These are phyloP conservation scores for Corvus hawaiiensis DNA, from an alignment of 2,113 vertebrate species.

Conservation along the genomic window DNA sequence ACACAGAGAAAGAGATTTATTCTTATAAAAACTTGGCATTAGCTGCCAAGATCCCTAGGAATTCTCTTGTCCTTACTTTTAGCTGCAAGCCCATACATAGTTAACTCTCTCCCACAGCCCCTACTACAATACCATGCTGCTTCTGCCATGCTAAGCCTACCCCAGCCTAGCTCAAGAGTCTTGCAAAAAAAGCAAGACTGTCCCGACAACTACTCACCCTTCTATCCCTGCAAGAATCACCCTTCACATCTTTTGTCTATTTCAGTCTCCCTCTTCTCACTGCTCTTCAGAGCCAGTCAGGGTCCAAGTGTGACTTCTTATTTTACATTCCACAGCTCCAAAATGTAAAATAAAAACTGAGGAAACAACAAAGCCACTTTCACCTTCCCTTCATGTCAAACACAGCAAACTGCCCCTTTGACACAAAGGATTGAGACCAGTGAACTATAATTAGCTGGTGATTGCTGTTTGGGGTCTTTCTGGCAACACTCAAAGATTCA, in stretches of 20 bases:
- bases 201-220: not conserved
- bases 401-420: not conserved
- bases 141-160: not conserved
- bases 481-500: not conserved
- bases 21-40: not conserved
- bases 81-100: not conserved
- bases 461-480: not conserved
- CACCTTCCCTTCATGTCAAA: not conserved
- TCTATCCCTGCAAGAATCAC: not conserved
- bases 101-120: not conserved
- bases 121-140: not conserved
- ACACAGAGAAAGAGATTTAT: not conserved
- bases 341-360: not conserved
- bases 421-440: not conserved
- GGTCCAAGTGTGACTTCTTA: not conserved
- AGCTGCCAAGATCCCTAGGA: not conserved
- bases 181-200: not conserved
- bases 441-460: not conserved
- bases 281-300: not conserved
- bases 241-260: not conserved
- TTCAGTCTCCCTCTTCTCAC: not conserved
- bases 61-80: not conserved
- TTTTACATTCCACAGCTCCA: not conserved
- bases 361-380: not conserved
- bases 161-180: not conserved